Evolutionary conservation across 1,140 invertebrate species (phyloP).

Genomic region (Diachasmimorpha longicaudata): DNA sequence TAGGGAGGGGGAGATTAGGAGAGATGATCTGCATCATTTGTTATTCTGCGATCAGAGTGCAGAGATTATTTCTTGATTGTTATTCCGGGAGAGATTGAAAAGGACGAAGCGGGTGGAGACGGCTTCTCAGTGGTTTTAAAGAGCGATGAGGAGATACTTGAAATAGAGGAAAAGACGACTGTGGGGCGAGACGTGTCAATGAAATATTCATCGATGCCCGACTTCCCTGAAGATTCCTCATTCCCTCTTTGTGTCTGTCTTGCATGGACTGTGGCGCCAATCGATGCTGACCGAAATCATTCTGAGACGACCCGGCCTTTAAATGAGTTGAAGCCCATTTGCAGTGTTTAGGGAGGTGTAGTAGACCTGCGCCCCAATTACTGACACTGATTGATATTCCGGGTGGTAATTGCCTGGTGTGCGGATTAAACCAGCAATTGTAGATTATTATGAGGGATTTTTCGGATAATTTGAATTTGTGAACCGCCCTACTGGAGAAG

Average conservation of each 20-base stretch:
- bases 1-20: not conserved
- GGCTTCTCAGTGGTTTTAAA: not conserved
- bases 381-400: not conserved
- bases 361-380: not conserved
- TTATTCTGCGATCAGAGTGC: not conserved
- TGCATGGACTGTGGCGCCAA: not conserved
- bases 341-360: not conserved
- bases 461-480: not conserved
- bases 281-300: not conserved
- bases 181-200: slow-evolving; percentile 9
- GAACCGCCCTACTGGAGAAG: too few relatives aligned
- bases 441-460: not conserved
- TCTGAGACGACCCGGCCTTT: not conserved
- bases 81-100: not conserved
- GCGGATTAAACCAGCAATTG: not conserved
- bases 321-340: not conserved
- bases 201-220: slow-evolving; percentile 14
- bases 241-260: not conserved
- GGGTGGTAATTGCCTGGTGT: not conserved
- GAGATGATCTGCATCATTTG: not conserved
- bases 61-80: not conserved
- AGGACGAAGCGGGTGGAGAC: not conserved
- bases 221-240: not conserved
- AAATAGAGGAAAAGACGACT: not conserved
- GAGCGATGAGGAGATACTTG: not conserved